A percentile compares a stretch with the other conserved stretches of the same genome.
These are phyloP conservation scores for Beris chalybata DNA, from an alignment of 2,888 invertebrate genomes.

Conservation along the genomic window DNA sequence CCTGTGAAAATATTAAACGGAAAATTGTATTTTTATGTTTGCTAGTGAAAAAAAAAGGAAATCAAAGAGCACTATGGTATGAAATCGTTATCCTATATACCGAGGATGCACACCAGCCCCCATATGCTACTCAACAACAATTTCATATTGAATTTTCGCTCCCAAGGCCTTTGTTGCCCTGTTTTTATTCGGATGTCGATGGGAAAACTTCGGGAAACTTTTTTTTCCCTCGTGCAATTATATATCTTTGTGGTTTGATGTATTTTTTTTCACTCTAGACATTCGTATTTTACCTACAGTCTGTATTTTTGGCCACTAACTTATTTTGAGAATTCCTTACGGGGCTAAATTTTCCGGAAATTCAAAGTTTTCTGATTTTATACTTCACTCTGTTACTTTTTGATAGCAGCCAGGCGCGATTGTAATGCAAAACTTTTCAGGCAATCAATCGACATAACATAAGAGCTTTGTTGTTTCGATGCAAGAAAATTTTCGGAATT, in stretches of 20 bases:
- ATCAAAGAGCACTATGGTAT: too few species aligned
- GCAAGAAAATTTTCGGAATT: too few species aligned
- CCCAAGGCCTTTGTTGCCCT: background rate
- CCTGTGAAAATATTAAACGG: conserved; percentile 60
- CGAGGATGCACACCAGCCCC: background rate
- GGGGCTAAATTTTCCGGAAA: background rate
- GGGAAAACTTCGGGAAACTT: too few species aligned
- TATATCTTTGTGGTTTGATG: too few species aligned
- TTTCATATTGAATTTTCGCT: conserved; percentile 1
- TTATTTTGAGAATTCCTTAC: background rate
- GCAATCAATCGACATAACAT: too few species aligned
- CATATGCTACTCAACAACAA: conserved; percentile 14
- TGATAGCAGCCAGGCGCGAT: background rate
- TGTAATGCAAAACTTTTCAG: background rate
- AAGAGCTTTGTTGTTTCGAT: too few species aligned
- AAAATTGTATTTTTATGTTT: background rate
- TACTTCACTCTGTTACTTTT: background rate
- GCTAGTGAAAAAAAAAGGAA: background rate
- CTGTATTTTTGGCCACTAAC: background rate
- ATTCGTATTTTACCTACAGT: too few species aligned
- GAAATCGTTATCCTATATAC: background rate
- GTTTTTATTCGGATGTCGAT: background rate
- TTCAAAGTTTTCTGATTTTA: conserved; percentile 2
- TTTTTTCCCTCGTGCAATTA: too few species aligned
- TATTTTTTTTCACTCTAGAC: too few species aligned